phyloP scores from a whole-genome alignment of 2,888 invertebrate genomes.

The Heteromurus nitidus region DNA sequence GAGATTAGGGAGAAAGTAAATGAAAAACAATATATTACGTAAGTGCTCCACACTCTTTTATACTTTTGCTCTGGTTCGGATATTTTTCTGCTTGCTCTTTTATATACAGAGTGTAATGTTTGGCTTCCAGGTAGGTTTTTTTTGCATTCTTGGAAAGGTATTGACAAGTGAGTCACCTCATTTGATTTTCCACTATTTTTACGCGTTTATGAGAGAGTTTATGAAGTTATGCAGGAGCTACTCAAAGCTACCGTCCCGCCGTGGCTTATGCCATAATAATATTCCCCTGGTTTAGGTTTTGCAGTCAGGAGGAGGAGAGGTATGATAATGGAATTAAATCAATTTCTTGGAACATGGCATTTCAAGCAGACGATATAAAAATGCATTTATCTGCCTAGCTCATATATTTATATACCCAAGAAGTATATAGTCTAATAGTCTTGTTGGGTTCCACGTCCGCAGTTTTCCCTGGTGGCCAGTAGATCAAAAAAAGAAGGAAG shows the following conservation, averaged over 20 bases:
- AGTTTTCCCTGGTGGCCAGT: constrained; percentile 7
- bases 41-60: constrained; percentile 31
- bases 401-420: not conserved
- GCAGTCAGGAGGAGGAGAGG: constrained; percentile 24
- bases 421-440: not conserved
- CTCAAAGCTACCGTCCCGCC: not conserved
- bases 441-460: not conserved
- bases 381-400: not conserved
- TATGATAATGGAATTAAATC: constrained; percentile 64
- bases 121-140: too few species aligned
- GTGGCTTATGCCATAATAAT: too few species aligned
- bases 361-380: constrained; percentile 33
- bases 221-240: constrained; percentile 13
- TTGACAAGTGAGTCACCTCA: constrained; percentile 53
- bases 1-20: not conserved
- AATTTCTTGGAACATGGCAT: constrained; percentile 55
- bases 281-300: too few species aligned
- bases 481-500: constrained; percentile 32
- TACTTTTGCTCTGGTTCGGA: too few species aligned
- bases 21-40: not conserved
- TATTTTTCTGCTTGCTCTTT: too few species aligned
- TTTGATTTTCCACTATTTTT: constrained; percentile 62
- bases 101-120: too few species aligned
- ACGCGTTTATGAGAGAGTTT: constrained; percentile 37
- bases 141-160: constrained; percentile 55